Base-by-base conservation (phyloP, 2,113 vertebrate species). In the Oncorhynchus mykiss region DNA sequence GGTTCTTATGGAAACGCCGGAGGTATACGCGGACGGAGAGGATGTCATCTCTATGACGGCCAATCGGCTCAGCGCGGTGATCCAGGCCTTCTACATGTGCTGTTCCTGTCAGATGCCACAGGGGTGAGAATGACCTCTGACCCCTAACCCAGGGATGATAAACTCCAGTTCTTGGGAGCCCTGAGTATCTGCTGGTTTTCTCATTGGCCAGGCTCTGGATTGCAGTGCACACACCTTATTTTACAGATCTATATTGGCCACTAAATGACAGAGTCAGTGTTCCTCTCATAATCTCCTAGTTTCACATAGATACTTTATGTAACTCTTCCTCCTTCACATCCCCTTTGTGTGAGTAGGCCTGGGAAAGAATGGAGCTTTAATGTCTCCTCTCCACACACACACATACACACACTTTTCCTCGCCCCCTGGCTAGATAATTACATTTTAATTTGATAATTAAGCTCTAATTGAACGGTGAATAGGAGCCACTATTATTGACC, bases 51-150 rank as follows among this genome's bases (percentile, higher is more conserved):
- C 97, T 78, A 96, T 99, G 96, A 99, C 97, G 76, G 97, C 98
- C 79, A 98, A 92, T 87, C 95, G 98, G 9, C 94, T 99, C 75
- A 99, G 98, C 73, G 96, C 98, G 78, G 98, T 99, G 85, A 99
- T 99, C 89, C 98, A 99, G 87, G 97, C 96, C 18, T 99, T 99
- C 90, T 99, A 99, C 83, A 95, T 99, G 96, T 96, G 96, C 93
- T 99, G 97, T 79, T 99, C 97, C 78, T 99, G 96, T 90, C 97
- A 98, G 93, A 99, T 99, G 97, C 98, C 97, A 84, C 96, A 93
- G 67, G 96, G 97, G 97, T 97, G 92, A 93, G 95, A 81, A 67
- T 66, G 8, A 78, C 70, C 31, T 6, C 51, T 25, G 12, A 71
- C 22, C 22, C 18, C 48, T 68, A 20, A 39, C 13, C 67, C 16